Evolutionary conservation across 2,797 vertebrate species (phyloP).

Genomic region (Molothrus ater): DNA sequence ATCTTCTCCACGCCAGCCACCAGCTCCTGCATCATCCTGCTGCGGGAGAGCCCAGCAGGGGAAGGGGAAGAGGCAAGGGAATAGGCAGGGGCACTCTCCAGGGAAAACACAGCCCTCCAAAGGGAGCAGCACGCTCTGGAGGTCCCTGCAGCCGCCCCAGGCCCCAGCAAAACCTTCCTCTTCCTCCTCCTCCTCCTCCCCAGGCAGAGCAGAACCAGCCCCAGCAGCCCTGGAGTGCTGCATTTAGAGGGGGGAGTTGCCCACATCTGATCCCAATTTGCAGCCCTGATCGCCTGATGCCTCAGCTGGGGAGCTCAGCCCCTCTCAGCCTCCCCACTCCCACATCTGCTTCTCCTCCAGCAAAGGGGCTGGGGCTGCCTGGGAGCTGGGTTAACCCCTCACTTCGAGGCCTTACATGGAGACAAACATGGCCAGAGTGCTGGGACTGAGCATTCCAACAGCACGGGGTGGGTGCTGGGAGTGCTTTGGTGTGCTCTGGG

Average conservation of each 20-base stretch:
- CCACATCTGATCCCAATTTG: constrained; percentile 59
- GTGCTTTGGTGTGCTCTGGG: rapidly evolving
- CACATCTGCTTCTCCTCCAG: constrained; percentile 10
- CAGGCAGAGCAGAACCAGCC: neutral
- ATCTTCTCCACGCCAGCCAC: constrained; percentile 41
- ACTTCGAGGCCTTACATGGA: rapidly evolving
- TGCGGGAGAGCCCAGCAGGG: rapidly evolving
- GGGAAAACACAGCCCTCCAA: neutral
- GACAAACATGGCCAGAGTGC: rapidly evolving
- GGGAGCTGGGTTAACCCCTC: neutral
- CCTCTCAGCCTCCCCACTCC: neutral
- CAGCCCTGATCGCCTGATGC: neutral
- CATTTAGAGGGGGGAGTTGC: neutral
- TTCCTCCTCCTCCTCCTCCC: neutral
- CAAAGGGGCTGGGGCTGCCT: neutral
- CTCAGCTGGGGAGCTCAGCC: neutral
- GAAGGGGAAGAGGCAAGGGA: too few species aligned
- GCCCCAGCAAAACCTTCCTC: neutral
- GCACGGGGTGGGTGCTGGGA: rapidly evolving
- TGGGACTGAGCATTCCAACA: rapidly evolving
- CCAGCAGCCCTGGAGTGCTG: rapidly evolving
- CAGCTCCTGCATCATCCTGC: constrained; percentile 55
- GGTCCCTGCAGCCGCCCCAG: neutral
- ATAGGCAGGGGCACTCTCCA: rapidly evolving
- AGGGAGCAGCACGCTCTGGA: rapidly evolving